phyloP scores from a whole-genome alignment of 2,113 vertebrate genomes.

The Platycercus adscitus region DNA sequence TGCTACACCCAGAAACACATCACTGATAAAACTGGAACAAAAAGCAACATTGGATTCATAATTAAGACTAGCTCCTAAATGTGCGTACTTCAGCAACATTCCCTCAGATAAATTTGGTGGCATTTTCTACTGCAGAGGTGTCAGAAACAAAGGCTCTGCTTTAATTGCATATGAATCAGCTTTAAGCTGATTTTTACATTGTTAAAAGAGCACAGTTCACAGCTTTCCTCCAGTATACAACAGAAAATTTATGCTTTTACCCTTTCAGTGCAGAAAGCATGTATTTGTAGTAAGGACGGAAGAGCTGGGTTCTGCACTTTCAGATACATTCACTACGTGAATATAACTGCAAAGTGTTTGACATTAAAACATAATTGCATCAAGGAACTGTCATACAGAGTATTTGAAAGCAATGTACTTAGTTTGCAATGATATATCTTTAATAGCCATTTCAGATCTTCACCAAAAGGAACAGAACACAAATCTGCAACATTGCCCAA shows the following conservation, averaged over 20 bases:
- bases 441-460: constrained; percentile 5
- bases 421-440: constrained; percentile 27
- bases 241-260: constrained; percentile 5
- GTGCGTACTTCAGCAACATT: not conserved
- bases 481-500: constrained; percentile 34
- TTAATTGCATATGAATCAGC: constrained; percentile 21
- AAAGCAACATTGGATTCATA: not conserved
- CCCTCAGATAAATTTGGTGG: not conserved
- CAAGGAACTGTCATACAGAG: not conserved
- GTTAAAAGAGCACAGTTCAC: constrained; percentile 12
- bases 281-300: not conserved
- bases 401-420: constrained; percentile 2
- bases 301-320: not conserved
- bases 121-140: not conserved
- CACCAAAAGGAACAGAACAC: constrained; percentile 20
- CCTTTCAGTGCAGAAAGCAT: not conserved
- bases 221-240: not conserved
- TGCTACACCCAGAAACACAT: not conserved
- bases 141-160: constrained; percentile 26
- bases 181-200: constrained; percentile 28
- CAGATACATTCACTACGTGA: not conserved
- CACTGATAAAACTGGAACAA: not conserved
- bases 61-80: not conserved
- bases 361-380: constrained; percentile 32
- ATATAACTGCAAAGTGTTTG: not conserved